These are phyloP conservation scores for Diorhabda carinulata DNA, from an alignment of 1,140 invertebrate genomes.

Conservation along the genomic window DNA sequence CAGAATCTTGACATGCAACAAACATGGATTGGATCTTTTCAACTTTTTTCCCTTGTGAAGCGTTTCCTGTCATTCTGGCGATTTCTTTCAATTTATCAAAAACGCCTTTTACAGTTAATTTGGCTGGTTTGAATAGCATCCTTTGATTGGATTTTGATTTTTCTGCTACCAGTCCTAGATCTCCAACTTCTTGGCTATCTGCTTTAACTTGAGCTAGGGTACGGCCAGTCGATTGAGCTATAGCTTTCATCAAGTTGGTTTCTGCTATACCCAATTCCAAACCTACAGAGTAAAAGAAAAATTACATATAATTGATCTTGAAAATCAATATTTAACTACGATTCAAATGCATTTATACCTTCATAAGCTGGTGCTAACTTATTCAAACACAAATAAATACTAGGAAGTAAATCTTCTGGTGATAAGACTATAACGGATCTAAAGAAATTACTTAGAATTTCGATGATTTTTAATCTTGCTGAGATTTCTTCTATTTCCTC, in stretches of 20 bases:
- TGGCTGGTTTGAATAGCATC: constrained; percentile 77
- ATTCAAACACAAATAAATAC: constrained; percentile 94
- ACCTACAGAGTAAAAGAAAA: constrained; percentile 29
- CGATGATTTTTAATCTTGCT: constrained; percentile 88
- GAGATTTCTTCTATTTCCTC: constrained; percentile 87
- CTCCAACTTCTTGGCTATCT: constrained; percentile 76
- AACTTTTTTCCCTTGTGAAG: constrained; percentile 74
- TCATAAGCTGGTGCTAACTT: constrained; percentile 93
- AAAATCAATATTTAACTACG: not conserved
- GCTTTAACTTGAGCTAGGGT: constrained; percentile 80
- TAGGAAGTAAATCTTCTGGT: constrained; percentile 83
- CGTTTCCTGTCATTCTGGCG: constrained; percentile 77
- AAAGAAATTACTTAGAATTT: constrained; percentile 92
- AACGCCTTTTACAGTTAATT: constrained; percentile 66
- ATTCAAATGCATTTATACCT: constrained; percentile 48
- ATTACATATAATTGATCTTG: not conserved
- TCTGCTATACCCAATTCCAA: constrained; percentile 79
- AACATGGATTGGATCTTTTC: constrained; percentile 89
- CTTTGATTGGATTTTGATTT: constrained; percentile 82
- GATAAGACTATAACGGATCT: constrained; percentile 85
- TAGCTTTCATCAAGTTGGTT: constrained; percentile 88
- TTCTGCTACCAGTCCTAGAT: constrained; percentile 92
- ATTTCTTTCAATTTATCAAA: constrained; percentile 88
- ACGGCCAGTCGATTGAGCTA: constrained; percentile 88
- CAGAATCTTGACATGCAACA: constrained; percentile 85